phyloP scores from a whole-genome alignment of 1,140 invertebrate genomes.

The Sarcophaga peregrina region DNA sequence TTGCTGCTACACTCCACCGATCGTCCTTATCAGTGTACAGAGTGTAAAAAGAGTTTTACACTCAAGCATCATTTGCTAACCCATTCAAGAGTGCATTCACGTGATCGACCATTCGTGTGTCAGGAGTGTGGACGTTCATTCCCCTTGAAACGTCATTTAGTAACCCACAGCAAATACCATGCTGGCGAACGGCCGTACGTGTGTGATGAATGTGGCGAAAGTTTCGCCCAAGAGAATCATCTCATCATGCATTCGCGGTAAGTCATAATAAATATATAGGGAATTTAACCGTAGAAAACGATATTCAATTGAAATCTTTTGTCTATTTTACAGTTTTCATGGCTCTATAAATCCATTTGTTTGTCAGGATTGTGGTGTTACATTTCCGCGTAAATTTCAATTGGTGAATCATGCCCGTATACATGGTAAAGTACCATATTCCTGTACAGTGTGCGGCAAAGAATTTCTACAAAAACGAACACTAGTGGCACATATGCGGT shows the following conservation, averaged over 20 bases:
- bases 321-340: constrained; percentile 71
- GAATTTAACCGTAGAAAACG: constrained; percentile 16
- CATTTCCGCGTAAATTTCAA: constrained; percentile 86
- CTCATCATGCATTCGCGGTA: constrained; percentile 80
- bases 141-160: constrained; percentile 82
- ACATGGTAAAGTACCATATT: constrained; percentile 82
- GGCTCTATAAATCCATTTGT: constrained; percentile 84
- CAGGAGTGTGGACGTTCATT: constrained; percentile 83
- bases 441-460: constrained; percentile 83
- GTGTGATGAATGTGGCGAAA: constrained; percentile 88
- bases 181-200: constrained; percentile 87
- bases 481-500: constrained; percentile 81
- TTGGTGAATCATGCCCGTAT: constrained; percentile 83
- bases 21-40: constrained; percentile 82
- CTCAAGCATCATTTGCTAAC: constrained; percentile 83
- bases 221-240: constrained; percentile 85
- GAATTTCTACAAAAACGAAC: constrained; percentile 87
- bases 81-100: constrained; percentile 79
- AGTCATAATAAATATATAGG: constrained; percentile 22
- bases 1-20: constrained; percentile 82
- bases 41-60: constrained; percentile 89
- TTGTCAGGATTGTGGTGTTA: constrained; percentile 83
- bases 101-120: constrained; percentile 84
- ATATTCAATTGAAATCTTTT: not conserved
- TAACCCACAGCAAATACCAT: constrained; percentile 87